Evolutionary conservation across 2,113 vertebrate genomes (phyloP).

Genomic region (Leptobrachium ailaonicum): DNA sequence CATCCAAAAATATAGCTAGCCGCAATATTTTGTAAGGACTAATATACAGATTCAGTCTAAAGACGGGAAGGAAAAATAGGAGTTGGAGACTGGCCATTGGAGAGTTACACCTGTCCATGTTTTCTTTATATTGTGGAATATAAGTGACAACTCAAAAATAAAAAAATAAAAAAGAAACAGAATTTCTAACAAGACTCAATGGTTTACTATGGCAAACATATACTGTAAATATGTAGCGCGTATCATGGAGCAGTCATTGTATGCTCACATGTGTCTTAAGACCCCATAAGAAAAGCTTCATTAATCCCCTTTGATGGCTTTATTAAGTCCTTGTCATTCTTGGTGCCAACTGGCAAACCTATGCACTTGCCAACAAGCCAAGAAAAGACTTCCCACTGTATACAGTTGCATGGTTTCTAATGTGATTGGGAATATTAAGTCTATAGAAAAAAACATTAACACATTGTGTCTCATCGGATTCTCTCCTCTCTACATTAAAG

Average conservation of each 20-base stretch:
- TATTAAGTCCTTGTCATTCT: conserved; percentile 72
- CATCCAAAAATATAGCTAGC: too few species aligned
- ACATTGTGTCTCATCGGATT: too few species aligned
- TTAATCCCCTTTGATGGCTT: conserved; percentile 81
- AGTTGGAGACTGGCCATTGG: too few species aligned
- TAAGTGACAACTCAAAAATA: too few species aligned
- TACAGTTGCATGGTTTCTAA: conserved; percentile 57
- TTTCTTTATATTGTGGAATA: too few species aligned
- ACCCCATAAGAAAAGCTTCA: conserved; percentile 68
- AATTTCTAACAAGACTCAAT: background rate
- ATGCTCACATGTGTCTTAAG: conserved; percentile 61
- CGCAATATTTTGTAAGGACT: too few species aligned
- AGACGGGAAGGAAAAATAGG: too few species aligned
- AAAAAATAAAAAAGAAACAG: too few species aligned
- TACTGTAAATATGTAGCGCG: conserved; percentile 54
- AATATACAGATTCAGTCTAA: too few species aligned
- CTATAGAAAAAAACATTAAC: conserved; percentile 55
- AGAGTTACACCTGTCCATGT: too few species aligned
- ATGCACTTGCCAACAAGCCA: conserved; percentile 60
- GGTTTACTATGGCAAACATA: conserved; percentile 50
- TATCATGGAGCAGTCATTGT: conserved; percentile 61
- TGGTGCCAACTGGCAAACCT: conserved; percentile 70
- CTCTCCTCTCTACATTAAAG: too few species aligned
- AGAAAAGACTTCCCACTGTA: conserved; percentile 63
- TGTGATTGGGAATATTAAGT: conserved; percentile 66